Conservation (phyloP, 2,888 invertebrate genomes). For the Cantharis rufa region DNA sequence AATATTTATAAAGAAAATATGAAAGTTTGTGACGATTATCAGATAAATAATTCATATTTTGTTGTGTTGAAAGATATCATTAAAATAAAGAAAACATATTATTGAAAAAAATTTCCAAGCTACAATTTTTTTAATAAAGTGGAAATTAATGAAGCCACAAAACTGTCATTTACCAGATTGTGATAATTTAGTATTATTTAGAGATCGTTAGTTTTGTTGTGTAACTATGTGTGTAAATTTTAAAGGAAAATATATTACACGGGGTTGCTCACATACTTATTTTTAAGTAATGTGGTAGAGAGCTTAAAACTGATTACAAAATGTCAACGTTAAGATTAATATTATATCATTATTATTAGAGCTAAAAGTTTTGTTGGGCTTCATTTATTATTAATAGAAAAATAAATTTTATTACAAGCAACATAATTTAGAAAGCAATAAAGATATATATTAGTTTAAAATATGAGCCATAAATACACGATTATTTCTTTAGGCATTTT, state of each 20-base stretch:
- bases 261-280: slow-evolving; percentile 29
- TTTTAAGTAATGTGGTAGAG: slow-evolving; percentile 25
- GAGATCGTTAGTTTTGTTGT: slow-evolving; percentile 25
- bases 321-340: slow-evolving; percentile 27
- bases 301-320: slow-evolving; percentile 23
- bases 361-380: slow-evolving; percentile 13
- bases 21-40: no score
- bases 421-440: neutral
- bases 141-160: neutral
- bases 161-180: neutral
- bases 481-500: neutral
- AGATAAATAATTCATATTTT: no score
- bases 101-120: no score
- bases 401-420: slow-evolving; percentile 10
- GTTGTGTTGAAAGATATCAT: no score
- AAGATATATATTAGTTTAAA: neutral
- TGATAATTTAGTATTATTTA: slow-evolving; percentile 20
- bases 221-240: slow-evolving; percentile 35
- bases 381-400: slow-evolving; percentile 16
- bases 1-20: no score
- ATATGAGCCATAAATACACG: neutral
- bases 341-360: slow-evolving; percentile 5
- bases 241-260: slow-evolving; percentile 36
- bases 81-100: no score
- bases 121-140: neutral